Conservation (phyloP, 2,888 invertebrate genomes). For the Andrena dorsata region DNA sequence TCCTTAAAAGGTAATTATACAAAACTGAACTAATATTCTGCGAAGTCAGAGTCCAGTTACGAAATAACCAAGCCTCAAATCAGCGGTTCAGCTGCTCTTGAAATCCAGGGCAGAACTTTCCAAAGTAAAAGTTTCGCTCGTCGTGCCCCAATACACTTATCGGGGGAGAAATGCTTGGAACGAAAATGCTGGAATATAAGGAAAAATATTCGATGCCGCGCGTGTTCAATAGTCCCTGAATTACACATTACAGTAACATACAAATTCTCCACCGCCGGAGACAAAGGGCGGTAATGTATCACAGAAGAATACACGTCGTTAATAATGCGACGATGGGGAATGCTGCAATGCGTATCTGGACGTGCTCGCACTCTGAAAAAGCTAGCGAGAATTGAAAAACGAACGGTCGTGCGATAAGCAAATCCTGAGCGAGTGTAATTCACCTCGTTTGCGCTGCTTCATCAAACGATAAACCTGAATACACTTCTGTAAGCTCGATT, state of each 20-base stretch:
- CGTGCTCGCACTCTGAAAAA: neutral
- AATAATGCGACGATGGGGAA: conserved; percentile 30
- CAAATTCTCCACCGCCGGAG: conserved; percentile 6
- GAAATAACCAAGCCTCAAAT: neutral
- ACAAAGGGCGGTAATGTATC: conserved; percentile 20
- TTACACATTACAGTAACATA: neutral
- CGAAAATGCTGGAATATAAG: neutral
- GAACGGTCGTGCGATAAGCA: neutral
- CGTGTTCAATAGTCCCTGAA: conserved; percentile 12
- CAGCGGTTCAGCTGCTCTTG: neutral
- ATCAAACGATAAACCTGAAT: neutral
- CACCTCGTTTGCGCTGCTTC: neutral
- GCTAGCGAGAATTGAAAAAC: neutral
- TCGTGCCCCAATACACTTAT: neutral
- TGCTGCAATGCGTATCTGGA: conserved; percentile 31
- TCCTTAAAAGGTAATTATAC: neutral
- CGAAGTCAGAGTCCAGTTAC: neutral
- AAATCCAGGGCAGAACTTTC: neutral
- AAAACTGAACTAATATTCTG: neutral
- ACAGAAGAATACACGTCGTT: conserved; percentile 23
- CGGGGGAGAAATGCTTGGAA: conserved; percentile 6
- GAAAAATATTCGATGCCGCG: neutral
- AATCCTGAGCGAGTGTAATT: neutral
- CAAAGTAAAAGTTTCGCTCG: conserved; percentile 7
- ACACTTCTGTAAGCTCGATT: neutral